Percentiles rank a stretch among this genome's conserved stretches.
Conservation (phyloP, 2,113 vertebrate genomes). For the Anhinga anhinga region DNA sequence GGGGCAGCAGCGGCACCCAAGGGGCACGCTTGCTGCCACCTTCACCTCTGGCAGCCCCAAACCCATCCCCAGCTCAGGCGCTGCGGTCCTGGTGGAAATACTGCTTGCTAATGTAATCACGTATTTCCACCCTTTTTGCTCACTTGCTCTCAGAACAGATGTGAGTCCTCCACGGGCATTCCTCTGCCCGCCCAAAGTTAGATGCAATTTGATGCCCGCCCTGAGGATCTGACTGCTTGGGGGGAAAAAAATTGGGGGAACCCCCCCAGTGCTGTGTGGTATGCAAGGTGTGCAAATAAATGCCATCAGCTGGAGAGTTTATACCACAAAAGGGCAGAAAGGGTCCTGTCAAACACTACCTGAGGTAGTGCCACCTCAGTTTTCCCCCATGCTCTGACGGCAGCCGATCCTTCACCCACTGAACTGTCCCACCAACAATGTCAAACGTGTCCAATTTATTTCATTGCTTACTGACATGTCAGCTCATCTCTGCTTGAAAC, state of each 20-base stretch:
- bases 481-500: background rate
- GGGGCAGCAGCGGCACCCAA: background rate
- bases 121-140: background rate
- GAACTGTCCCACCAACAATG: background rate
- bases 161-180: background rate
- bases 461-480: background rate
- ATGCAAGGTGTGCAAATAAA: background rate
- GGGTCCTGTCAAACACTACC: background rate
- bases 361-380: background rate
- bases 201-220: background rate
- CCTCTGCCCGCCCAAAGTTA: background rate
- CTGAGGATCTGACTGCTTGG: background rate
- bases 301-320: background rate
- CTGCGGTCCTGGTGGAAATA: background rate
- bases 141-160: background rate
- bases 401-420: background rate
- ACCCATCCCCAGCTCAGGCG: background rate
- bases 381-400: background rate
- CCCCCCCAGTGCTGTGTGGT: background rate
- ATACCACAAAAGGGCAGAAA: background rate
- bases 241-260: accelerated
- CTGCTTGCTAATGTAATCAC: background rate
- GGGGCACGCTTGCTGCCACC: background rate
- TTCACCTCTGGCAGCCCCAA: background rate
- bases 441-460: background rate